Percentiles rank a stretch among this genome's conserved stretches.
Conservation (phyloP, 2,113 vertebrate genomes). For the Myanophis thanlyinensis region DNA sequence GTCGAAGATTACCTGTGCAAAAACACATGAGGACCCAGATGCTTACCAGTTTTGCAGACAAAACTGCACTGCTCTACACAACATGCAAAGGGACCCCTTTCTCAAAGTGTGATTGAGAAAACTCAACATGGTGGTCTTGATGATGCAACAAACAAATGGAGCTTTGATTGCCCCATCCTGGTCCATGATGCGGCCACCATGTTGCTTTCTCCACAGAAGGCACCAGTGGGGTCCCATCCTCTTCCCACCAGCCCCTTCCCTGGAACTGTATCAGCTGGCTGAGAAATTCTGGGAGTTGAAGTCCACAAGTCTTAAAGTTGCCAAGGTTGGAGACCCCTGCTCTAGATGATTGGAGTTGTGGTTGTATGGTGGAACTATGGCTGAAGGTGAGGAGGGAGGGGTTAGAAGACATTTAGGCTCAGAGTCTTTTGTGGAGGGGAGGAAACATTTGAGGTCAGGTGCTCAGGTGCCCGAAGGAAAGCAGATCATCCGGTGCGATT, state of each 20-base stretch:
- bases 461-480: not conserved
- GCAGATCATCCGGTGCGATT: not conserved
- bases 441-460: not conserved
- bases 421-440: not conserved
- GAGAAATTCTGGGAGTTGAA: too few species aligned
- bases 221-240: too few species aligned
- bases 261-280: not conserved
- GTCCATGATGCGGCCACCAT: not conserved
- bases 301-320: too few species aligned
- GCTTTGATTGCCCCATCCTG: not conserved
- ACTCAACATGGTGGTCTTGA: not conserved
- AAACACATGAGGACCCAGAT: too few species aligned
- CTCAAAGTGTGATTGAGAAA: not conserved
- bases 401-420: not conserved
- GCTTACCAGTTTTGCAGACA: too few species aligned
- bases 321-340: too few species aligned
- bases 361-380: not conserved
- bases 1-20: too few species aligned
- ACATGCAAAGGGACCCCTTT: not conserved
- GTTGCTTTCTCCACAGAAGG: not conserved
- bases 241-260: not conserved
- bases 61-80: not conserved
- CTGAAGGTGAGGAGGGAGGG: not conserved
- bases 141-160: not conserved
- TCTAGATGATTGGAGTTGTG: not conserved